These are phyloP conservation scores for Odontomachus brunneus DNA, from an alignment of 1,140 invertebrate genomes.

Conservation along the genomic window DNA sequence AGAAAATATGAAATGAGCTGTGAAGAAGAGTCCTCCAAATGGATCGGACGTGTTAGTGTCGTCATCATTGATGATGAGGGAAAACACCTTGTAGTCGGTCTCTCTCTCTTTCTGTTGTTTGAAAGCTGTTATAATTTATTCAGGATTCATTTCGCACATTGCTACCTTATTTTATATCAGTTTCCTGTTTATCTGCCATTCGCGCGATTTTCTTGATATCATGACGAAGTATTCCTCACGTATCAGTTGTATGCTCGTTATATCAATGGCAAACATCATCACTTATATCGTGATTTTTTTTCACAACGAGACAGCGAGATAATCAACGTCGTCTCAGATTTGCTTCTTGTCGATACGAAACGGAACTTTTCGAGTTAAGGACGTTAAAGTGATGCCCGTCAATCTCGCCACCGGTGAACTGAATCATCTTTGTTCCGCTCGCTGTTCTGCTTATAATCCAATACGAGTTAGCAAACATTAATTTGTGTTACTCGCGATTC, in stretches of 20 bases:
- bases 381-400: not conserved
- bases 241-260: conserved; percentile 12
- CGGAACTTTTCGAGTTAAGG: conserved; percentile 2
- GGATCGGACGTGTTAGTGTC: too few species aligned
- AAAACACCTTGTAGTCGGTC: too few species aligned
- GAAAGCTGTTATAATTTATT: not conserved
- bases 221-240: not conserved
- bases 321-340: not conserved
- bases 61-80: too few species aligned
- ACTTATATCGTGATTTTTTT: conserved; percentile 35
- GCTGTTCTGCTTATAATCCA: not conserved
- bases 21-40: too few species aligned
- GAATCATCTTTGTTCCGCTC: not conserved
- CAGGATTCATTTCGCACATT: not conserved
- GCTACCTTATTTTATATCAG: not conserved
- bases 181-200: conserved; percentile 17
- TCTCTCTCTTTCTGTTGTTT: too few species aligned
- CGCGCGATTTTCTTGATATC: conserved; percentile 32
- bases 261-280: conserved; percentile 34
- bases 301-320: conserved; percentile 7
- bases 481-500: not conserved
- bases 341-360: conserved; percentile 6
- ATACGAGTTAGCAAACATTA: not conserved
- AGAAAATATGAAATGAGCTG: too few species aligned
- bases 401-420: not conserved